These are phyloP conservation scores for Platerodrilus igneus DNA, from an alignment of 2,888 invertebrate species.

Conservation along the genomic window DNA sequence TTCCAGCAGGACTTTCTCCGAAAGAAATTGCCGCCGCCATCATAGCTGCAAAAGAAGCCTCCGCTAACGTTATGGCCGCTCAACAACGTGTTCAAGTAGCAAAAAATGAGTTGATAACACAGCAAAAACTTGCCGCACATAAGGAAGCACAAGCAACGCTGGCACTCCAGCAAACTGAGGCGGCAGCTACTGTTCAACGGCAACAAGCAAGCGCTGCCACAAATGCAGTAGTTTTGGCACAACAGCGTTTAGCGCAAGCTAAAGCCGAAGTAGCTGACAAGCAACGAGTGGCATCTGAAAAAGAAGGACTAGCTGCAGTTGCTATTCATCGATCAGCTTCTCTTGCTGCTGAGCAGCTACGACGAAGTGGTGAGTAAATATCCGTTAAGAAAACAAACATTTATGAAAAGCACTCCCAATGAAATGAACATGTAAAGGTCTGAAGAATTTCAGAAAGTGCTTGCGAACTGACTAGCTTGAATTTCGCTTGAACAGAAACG, in stretches of 20 bases:
- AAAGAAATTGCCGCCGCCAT: conserved; percentile 68
- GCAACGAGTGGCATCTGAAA: conserved; percentile 66
- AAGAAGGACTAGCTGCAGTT: conserved; percentile 68
- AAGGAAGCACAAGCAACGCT: conserved; percentile 68
- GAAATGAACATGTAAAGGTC: too few relatives aligned
- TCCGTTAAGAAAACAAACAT: too few relatives aligned
- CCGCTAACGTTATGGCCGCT: conserved; percentile 63
- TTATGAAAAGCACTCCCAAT: too few relatives aligned
- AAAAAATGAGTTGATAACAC: conserved; percentile 66
- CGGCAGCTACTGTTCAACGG: conserved; percentile 62
- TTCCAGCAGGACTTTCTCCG: conserved; percentile 48
- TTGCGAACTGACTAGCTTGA: too few relatives aligned
- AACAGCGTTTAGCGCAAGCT: conserved; percentile 65
- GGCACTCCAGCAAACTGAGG: conserved; percentile 52
- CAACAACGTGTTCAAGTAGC: conserved; percentile 70
- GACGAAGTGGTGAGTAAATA: conserved; percentile 54
- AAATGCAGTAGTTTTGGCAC: conserved; percentile 61
- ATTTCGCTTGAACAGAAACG: too few relatives aligned
- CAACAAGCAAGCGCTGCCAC: conserved; percentile 65
- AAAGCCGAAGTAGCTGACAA: conserved; percentile 68
- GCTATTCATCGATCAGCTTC: conserved; percentile 66
- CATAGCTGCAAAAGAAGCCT: conserved; percentile 70
- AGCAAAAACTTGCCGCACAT: conserved; percentile 68
- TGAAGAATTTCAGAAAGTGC: too few relatives aligned
- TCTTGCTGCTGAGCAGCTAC: conserved; percentile 65